phyloP scores from a whole-genome alignment of 2,113 vertebrate genomes.

The Colinus virginianus region DNA sequence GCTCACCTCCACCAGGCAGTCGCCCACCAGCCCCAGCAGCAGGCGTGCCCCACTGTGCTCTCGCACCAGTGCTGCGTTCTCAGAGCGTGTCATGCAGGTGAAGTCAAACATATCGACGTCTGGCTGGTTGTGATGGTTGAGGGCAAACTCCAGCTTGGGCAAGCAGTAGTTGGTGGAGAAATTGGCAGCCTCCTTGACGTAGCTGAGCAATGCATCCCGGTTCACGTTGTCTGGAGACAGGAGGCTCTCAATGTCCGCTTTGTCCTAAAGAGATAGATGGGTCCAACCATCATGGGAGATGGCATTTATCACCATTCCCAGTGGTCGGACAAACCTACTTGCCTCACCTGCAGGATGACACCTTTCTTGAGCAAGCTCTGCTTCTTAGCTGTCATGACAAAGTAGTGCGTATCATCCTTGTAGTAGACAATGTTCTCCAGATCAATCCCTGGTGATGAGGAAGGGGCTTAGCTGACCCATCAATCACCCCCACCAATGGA shows the following conservation, averaged over 20 bases:
- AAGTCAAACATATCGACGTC: constrained; percentile 92
- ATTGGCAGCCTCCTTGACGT: constrained; percentile 83
- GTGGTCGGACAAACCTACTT: neutral
- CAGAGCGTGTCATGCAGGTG: constrained; percentile 89
- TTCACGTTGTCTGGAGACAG: constrained; percentile 82
- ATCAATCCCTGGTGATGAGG: constrained; percentile 86
- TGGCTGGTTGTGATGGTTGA: constrained; percentile 66
- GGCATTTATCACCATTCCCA: neutral
- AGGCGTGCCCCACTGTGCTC: constrained; percentile 81
- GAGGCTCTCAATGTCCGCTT: constrained; percentile 78
- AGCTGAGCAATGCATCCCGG: constrained; percentile 77
- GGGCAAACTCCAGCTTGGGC: constrained; percentile 82
- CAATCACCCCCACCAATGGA: neutral
- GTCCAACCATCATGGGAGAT: neutral
- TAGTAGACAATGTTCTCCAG: constrained; percentile 98
- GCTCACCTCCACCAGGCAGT: constrained; percentile 94
- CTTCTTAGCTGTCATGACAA: constrained; percentile 99
- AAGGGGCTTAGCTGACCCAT: neutral
- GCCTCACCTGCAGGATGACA: constrained; percentile 88
- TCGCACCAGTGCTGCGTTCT: constrained; percentile 85
- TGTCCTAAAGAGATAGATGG: constrained; percentile 73
- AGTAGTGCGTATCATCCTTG: constrained; percentile 96
- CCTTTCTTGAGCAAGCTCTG: constrained; percentile 90
- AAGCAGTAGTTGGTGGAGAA: constrained; percentile 85
- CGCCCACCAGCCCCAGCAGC: constrained; percentile 87